These are phyloP conservation scores for Temnothorax curvispinosus DNA, from an alignment of 1,140 invertebrate genomes.

Conservation along the genomic window DNA sequence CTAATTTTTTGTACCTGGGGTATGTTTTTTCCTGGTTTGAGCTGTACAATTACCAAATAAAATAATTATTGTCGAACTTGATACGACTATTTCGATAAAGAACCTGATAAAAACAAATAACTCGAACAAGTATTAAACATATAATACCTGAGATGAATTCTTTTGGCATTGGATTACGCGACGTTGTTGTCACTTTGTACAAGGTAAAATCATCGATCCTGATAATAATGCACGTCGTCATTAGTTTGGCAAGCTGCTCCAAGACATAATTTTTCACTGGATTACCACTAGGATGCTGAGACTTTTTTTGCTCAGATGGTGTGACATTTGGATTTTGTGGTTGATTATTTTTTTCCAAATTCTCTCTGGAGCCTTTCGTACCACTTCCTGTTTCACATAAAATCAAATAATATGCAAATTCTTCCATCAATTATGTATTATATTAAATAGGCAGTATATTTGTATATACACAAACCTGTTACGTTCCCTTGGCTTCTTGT, in stretches of 20 bases:
- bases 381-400: slow-evolving; percentile 68
- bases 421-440: neutral
- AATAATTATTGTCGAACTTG: slow-evolving; percentile 74
- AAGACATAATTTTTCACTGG: slow-evolving; percentile 90
- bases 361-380: slow-evolving; percentile 74
- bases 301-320: slow-evolving; percentile 78
- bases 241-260: slow-evolving; percentile 93
- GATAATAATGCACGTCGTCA: slow-evolving; percentile 96
- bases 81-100: slow-evolving; percentile 43
- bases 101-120: slow-evolving; percentile 30
- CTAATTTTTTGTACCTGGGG: slow-evolving; percentile 80
- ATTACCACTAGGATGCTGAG: slow-evolving; percentile 81
- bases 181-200: slow-evolving; percentile 93
- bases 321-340: slow-evolving; percentile 67
- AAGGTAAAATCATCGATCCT: slow-evolving; percentile 95
- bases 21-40: slow-evolving; percentile 85
- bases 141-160: slow-evolving; percentile 92
- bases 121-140: slow-evolving; percentile 24
- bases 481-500: slow-evolving; percentile 83
- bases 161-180: slow-evolving; percentile 89
- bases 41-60: slow-evolving; percentile 81
- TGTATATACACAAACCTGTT: slow-evolving; percentile 67
- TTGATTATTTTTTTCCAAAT: slow-evolving; percentile 76
- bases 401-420: slow-evolving; percentile 34
- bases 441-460: neutral